Conservation (phyloP, 2,797 vertebrate species). For the Mus minutoides region DNA sequence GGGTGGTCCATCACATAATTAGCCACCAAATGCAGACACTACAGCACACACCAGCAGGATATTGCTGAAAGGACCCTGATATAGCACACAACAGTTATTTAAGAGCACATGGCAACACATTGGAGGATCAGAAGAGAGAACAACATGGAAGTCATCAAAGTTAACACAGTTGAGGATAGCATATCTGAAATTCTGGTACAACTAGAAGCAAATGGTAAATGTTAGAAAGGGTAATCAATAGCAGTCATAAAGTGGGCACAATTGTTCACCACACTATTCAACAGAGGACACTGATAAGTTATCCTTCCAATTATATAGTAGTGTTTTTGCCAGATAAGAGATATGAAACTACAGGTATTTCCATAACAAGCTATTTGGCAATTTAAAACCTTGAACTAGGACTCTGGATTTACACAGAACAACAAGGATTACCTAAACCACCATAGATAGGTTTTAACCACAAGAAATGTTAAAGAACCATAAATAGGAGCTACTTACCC, state of each 20-base stretch:
- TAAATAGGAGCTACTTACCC: not conserved
- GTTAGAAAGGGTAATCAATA: no score
- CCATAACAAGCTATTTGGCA: not conserved
- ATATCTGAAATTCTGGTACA: not conserved
- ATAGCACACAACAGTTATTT: accelerated
- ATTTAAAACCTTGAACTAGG: accelerated
- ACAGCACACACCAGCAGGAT: no score
- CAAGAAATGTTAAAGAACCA: not conserved
- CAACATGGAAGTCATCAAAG: not conserved
- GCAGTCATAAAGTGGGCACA: no score
- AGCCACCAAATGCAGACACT: no score
- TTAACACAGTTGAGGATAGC: not conserved
- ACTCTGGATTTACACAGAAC: not conserved
- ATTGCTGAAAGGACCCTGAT: no score
- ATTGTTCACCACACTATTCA: no score
- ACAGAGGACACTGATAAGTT: not conserved
- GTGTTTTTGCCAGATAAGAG: not conserved
- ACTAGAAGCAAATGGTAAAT: not conserved
- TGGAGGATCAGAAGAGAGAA: not conserved
- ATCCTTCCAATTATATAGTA: not conserved
- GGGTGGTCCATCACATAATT: no score
- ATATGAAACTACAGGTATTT: not conserved
- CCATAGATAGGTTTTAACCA: not conserved
- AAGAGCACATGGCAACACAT: not conserved
- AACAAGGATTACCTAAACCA: not conserved